Evolutionary conservation across 2,113 vertebrate genomes (phyloP), one percentile per base, ranked within the genome.

Genomic region (Leptocoma aspasia): DNA sequence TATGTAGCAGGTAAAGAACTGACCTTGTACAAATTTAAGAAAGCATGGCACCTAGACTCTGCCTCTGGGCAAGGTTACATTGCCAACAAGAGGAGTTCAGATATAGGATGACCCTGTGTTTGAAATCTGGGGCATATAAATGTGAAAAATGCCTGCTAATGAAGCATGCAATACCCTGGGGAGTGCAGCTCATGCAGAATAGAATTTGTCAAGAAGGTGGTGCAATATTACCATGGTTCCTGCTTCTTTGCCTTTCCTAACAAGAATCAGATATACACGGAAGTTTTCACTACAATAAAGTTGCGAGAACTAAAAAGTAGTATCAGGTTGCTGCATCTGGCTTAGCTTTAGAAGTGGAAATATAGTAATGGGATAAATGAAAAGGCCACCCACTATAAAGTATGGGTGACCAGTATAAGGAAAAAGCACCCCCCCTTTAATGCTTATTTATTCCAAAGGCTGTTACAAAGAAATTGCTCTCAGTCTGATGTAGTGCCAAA

Each of bases 401-500:
- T 96, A 94, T 87, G 96, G 96, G 96, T 98, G 97, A 98, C 97
- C 94, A 86, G 42, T 94, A 78, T 89, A 71, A 97, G 91, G 92
- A 86, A 65, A 94, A 88, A 31, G 17, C 16, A 27, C 2, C 15
- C 16, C 89, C 16, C 4, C 7, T 94, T 95, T 97, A 97, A 97
- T 97, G 96, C 87, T 50, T 97, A 96, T 98, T 98, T 98, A 97
- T 97, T 97, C 94, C 91, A 91, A 97, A 96, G 56, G 47, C 76
- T 89, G 89, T 88, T 92, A 92, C 94, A 96, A 96, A 96, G 96
- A 96, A 97, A 97, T 92, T 92, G 73, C 63, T 95, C 87, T 93
- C 92, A 97, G 97, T 96, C 95, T 97, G 97, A 98, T 97, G 97
- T 94, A 92, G 66, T 97, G 97, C 97, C 97, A 98, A 95, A 92